Percentiles rank a stretch among this genome's conserved stretches.
These are phyloP conservation scores for Melanaphis sacchari DNA, from an alignment of 1,140 invertebrate species.

Conservation along the genomic window DNA sequence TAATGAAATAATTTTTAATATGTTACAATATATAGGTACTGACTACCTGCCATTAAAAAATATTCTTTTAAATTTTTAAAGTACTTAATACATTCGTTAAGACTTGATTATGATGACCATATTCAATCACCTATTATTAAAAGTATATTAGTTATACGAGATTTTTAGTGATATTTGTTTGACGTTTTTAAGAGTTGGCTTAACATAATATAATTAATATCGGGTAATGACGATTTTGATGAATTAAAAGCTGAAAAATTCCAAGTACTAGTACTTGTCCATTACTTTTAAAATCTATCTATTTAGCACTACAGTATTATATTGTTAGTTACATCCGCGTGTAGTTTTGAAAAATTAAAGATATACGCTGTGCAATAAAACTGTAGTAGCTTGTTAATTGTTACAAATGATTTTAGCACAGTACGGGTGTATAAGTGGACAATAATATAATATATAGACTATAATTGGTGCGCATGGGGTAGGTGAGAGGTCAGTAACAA, in stretches of 20 bases:
- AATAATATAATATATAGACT: background rate
- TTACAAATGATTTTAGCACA: background rate
- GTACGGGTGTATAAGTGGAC: background rate
- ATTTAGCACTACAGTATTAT: background rate
- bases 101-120: background rate
- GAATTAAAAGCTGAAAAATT: background rate
- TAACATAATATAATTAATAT: background rate
- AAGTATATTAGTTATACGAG: background rate
- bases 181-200: too few relatives aligned
- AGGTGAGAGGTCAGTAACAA: conserved; percentile 30
- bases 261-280: background rate
- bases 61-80: background rate
- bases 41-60: background rate
- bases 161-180: background rate
- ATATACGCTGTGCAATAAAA: background rate
- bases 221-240: background rate
- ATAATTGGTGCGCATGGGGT: background rate
- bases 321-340: background rate
- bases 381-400: background rate
- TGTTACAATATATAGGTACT: background rate
- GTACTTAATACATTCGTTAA: background rate
- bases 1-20: background rate
- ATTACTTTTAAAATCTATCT: background rate
- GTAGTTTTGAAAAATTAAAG: background rate
- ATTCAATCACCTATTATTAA: background rate